Conservation (phyloP, 1,140 invertebrate genomes). For the Macrobrachium nipponense region DNA sequence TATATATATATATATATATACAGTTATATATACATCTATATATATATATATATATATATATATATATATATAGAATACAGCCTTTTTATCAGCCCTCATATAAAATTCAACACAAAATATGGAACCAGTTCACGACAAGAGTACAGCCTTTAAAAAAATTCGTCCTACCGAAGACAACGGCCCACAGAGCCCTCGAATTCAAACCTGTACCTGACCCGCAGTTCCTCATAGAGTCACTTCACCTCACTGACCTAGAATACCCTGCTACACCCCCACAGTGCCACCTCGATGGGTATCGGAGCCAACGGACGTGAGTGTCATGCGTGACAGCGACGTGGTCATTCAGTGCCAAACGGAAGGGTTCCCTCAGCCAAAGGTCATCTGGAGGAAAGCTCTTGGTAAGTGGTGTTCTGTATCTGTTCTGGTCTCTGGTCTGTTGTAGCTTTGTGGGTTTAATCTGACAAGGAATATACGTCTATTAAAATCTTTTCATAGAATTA, state of each 20-base stretch:
- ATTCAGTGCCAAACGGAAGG: slow-evolving; percentile 71
- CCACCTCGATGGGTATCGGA: slow-evolving; percentile 73
- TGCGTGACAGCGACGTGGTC: slow-evolving; percentile 68
- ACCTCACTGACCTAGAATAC: not conserved
- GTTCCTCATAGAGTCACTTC: not conserved
- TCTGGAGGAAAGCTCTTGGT: slow-evolving; percentile 70
- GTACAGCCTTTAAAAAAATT: not conserved
- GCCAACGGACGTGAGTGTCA: slow-evolving; percentile 71
- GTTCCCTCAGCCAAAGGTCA: slow-evolving; percentile 70
- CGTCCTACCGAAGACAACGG: not conserved
- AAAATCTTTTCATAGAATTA: too few species aligned
- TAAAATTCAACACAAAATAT: not conserved
- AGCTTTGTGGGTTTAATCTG: not conserved
- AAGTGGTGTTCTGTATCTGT: not conserved
- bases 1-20: slow-evolving; percentile 37
- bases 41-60: slow-evolving; percentile 11
- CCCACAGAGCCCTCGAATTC: too few species aligned
- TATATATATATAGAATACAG: not conserved
- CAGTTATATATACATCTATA: slow-evolving; percentile 25
- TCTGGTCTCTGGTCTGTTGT: not conserved
- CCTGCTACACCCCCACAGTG: slow-evolving; percentile 66
- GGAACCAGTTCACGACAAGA: not conserved
- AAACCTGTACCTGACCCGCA: too few species aligned
- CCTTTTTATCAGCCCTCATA: not conserved
- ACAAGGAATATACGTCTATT: not conserved